Conservation (phyloP, 2,888 invertebrate genomes). For the Eledone cirrhosa region DNA sequence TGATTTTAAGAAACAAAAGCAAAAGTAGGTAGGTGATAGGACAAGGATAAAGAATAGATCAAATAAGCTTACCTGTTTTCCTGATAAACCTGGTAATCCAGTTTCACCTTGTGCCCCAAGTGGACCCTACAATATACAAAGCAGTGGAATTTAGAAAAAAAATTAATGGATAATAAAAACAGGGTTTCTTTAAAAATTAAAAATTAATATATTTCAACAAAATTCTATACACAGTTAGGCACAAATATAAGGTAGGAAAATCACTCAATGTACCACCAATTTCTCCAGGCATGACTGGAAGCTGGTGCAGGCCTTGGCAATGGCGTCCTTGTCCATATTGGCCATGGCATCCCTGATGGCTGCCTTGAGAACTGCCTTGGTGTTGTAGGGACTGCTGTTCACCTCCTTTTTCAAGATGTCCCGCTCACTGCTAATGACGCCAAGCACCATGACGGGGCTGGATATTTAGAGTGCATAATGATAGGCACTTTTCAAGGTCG, state of each 20-base stretch:
- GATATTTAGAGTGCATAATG: no score
- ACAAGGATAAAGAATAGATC: no score
- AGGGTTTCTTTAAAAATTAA: no score
- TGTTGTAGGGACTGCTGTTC: background rate
- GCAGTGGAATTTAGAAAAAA: conserved; percentile 17
- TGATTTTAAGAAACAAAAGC: no score
- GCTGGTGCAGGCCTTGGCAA: background rate
- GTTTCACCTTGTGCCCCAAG: conserved; percentile 64
- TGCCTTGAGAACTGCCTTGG: background rate
- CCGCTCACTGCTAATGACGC: background rate
- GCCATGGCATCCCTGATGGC: background rate
- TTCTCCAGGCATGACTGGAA: background rate
- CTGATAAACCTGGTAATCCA: conserved; percentile 82
- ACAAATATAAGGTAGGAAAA: background rate
- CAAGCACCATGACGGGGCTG: background rate
- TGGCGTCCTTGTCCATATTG: background rate
- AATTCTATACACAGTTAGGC: background rate
- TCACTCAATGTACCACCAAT: background rate
- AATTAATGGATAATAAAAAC: no score
- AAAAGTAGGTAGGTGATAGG: no score
- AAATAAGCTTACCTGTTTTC: conserved; percentile 73
- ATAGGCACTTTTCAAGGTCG: no score
- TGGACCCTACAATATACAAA: conserved; percentile 47
- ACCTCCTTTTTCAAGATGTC: background rate
- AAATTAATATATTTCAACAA: no score